Evolutionary conservation across 2,797 vertebrate genomes (phyloP).

Genomic region (Lagodon rhomboides): DNA sequence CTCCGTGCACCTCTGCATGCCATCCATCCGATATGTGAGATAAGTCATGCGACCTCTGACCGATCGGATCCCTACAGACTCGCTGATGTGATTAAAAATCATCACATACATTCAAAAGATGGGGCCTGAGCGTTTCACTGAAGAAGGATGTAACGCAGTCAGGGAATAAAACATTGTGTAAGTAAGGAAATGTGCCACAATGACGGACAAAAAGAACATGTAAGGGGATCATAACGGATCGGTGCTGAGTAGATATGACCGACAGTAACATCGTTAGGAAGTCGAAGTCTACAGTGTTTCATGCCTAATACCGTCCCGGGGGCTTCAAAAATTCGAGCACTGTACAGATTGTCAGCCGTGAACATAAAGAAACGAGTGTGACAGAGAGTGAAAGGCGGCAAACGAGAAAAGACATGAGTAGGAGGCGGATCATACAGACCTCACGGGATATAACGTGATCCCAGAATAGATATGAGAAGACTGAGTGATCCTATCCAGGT

Average conservation of each 20-base stretch:
- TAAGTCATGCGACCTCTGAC: background rate
- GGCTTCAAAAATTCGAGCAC: background rate
- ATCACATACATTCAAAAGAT: background rate
- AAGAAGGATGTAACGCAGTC: background rate
- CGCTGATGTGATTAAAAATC: background rate
- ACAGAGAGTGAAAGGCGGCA: background rate
- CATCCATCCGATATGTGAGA: background rate
- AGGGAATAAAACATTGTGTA: too few relatives aligned
- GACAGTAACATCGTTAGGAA: constrained; percentile 25
- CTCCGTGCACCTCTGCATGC: background rate
- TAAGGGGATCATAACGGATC: background rate
- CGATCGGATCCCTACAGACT: background rate
- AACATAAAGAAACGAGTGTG: background rate
- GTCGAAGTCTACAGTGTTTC: background rate
- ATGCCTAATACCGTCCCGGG: background rate
- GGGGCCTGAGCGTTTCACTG: background rate
- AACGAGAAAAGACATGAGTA: background rate
- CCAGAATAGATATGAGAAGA: constrained; percentile 18
- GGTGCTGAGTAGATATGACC: constrained; percentile 8
- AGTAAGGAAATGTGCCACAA: background rate
- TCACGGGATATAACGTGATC: background rate
- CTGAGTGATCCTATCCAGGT: background rate
- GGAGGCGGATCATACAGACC: background rate
- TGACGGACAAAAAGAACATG: background rate
- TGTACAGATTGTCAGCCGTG: background rate